Conservation (phyloP, 2,113 vertebrate genomes). For the Parus major region DNA sequence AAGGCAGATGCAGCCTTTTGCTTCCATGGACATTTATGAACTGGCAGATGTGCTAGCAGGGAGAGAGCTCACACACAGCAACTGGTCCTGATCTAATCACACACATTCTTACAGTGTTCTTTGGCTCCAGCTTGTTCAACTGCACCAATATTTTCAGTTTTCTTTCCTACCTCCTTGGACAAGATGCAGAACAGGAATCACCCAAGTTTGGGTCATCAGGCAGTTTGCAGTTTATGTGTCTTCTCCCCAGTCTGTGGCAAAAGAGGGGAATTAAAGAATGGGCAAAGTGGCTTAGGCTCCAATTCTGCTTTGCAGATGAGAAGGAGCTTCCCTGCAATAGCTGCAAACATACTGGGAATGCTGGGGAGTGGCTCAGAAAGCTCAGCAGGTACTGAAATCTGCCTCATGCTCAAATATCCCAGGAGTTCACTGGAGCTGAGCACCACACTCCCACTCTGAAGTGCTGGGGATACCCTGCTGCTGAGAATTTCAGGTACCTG, state of each 20-base stretch:
- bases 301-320: not conserved
- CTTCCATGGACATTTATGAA: not conserved
- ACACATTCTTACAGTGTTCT: not conserved
- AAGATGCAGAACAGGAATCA: not conserved
- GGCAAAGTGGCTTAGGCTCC: not conserved
- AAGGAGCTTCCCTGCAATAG: not conserved
- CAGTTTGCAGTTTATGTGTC: not conserved
- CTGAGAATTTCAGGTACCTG: not conserved
- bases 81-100: constrained; percentile 9
- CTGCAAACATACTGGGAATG: not conserved
- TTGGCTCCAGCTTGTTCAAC: not conserved
- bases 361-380: not conserved
- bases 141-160: not conserved
- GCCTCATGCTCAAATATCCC: not conserved
- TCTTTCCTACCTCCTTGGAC: not conserved
- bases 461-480: not conserved
- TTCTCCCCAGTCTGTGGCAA: not conserved
- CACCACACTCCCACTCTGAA: accelerated
- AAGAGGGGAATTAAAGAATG: not conserved
- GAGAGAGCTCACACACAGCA: not conserved
- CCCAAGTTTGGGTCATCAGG: not conserved
- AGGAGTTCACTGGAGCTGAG: not conserved
- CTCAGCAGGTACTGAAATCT: not conserved
- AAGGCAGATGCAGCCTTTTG: constrained; percentile 44
- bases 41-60: not conserved